Percentiles rank a stretch among this genome's conserved stretches.
These are phyloP conservation scores for Pimpla rufipes DNA, from an alignment of 2,888 invertebrate genomes.

Conservation along the genomic window DNA sequence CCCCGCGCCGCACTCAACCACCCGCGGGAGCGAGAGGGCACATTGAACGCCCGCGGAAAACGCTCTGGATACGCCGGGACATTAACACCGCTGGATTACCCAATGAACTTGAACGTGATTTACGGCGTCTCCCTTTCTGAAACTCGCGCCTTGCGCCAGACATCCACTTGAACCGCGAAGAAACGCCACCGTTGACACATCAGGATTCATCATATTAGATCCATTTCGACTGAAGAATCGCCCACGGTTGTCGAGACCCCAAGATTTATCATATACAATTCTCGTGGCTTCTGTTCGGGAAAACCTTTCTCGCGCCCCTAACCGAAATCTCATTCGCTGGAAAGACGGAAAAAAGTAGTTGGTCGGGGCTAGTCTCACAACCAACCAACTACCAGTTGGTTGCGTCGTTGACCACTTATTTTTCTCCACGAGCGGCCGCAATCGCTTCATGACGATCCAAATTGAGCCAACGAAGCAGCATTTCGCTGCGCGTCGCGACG, in stretches of 20 bases:
- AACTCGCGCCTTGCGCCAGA: neutral
- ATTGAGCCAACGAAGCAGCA: slow-evolving; percentile 32
- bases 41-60: slow-evolving; percentile 66
- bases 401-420: no score
- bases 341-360: no score
- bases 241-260: no score
- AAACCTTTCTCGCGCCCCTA: no score
- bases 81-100: slow-evolving; percentile 84
- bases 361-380: no score
- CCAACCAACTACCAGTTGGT: no score
- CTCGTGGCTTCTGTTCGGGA: no score
- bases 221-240: no score
- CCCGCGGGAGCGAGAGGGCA: neutral
- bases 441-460: slow-evolving; percentile 9
- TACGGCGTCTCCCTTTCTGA: slow-evolving; percentile 71
- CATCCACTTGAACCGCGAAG: neutral
- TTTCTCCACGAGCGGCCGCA: neutral
- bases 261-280: no score
- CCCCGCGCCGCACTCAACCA: no score
- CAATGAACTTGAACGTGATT: slow-evolving; percentile 84
- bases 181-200: neutral
- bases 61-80: slow-evolving; percentile 75
- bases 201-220: neutral
- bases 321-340: no score
- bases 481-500: neutral